Base-by-base conservation (phyloP, 1,140 invertebrate species). In the Calephelis nemesis region DNA sequence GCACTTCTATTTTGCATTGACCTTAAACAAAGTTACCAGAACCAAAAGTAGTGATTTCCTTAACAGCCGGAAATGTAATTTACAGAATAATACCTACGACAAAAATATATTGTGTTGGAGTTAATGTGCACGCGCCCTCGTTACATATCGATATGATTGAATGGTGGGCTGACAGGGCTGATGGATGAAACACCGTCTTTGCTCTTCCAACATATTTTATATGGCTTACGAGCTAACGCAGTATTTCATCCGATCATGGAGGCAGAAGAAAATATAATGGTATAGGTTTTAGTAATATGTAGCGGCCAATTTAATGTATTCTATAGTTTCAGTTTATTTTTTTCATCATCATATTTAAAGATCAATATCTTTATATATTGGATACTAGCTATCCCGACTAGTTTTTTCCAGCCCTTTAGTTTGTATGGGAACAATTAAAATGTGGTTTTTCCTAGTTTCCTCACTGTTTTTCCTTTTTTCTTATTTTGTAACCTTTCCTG, bases 131-230 rank as follows among this genome's bases (percentile, higher is more conserved):
- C 52, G 10, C 39, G 52, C 19, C 52, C 39, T 58, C 39, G 52
- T 58, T 30, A 58, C 12, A 58, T 58, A 58, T 58, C 52, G 52
- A 58, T 58, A 58, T 58, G 52, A 58, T 58, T 58, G 52, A 58
- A 58, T 30, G 52, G 52, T 30, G 52, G 15, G 15, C 39, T 39
- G 52, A 58, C 52, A 58, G 52, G 15, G 15, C 39, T 58, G 52
- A 58, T 58, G 52, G 52, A 58, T 58, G 52, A 58, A 58, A 58
- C 52, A 30, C 52, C 52, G 52, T 30, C 52, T 58, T 58, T 39
- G 39, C 52, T 58, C 10, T 11, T 30, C 15, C 7, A 58, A 39
- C 52, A 58, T 58, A 54, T 19, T 54, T 19, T 54, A 54, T 54
- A 54, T 54, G 30, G 52, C 19, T 54, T 30, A 30, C 52, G 19